Conservation (phyloP, 2,113 vertebrate genomes). For the Varanus komodoensis region DNA sequence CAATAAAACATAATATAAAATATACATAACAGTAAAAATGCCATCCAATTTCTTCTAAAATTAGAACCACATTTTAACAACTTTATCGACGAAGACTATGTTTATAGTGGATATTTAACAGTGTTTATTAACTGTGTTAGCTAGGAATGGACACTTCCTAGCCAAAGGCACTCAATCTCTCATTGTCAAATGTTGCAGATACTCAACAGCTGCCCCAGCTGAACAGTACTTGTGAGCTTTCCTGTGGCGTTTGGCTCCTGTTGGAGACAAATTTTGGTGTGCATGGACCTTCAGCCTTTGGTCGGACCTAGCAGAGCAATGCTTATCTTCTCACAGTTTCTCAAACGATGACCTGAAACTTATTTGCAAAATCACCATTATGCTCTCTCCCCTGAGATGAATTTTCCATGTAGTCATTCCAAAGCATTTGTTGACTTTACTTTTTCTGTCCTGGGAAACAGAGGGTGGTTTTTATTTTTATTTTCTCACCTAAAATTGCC, state of each 20-base stretch:
- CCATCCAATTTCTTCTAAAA: no score
- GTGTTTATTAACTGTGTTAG: background rate
- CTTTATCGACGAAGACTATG: no score
- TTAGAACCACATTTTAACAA: no score
- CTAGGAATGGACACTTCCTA: background rate
- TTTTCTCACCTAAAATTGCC: background rate
- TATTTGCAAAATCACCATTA: conserved; percentile 1
- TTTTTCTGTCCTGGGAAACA: conserved; percentile 1
- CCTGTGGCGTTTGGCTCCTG: background rate
- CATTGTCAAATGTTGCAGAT: background rate
- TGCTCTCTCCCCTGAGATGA: background rate
- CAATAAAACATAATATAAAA: no score
- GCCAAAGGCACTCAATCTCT: background rate
- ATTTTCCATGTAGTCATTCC: conserved; percentile 16
- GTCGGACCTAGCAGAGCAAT: background rate
- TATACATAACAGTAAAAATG: no score
- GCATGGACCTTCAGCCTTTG: background rate
- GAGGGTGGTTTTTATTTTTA: conserved; percentile 19
- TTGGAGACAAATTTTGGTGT: background rate
- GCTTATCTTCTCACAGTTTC: background rate
- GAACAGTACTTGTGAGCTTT: background rate
- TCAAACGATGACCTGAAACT: background rate
- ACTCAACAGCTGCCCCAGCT: background rate
- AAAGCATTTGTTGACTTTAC: conserved; percentile 45
- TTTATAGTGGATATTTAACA: background rate